Evolutionary conservation across 2,113 vertebrate genomes (phyloP).

Genomic region (Cyrtonyx montezumae): DNA sequence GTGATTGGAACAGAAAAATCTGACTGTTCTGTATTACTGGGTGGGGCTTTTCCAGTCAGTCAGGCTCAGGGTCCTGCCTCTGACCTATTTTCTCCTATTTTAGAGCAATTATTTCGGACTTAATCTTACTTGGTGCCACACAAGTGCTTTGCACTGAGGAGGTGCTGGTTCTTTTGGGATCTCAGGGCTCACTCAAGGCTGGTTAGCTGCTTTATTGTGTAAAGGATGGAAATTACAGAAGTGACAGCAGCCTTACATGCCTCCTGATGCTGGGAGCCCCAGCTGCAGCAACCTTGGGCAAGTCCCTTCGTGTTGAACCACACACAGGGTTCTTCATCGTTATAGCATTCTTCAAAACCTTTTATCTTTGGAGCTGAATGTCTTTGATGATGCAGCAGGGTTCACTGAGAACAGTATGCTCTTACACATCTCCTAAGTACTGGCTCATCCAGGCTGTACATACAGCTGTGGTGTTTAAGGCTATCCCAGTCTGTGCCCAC

Average conservation of each 20-base stretch:
- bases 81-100: not conserved
- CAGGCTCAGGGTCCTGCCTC: not conserved
- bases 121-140: not conserved
- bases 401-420: not conserved
- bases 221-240: not conserved
- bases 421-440: not conserved
- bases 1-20: not conserved
- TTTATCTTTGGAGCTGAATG: not conserved
- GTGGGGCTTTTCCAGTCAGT: not conserved
- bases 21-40: not conserved
- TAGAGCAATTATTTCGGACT: not conserved
- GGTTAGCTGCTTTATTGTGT: not conserved
- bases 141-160: not conserved
- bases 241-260: not conserved
- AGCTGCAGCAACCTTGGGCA: fast-evolving
- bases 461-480: not conserved
- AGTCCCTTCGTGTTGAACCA: not conserved
- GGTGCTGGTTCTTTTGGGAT: not conserved
- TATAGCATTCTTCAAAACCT: not conserved
- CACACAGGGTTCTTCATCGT: not conserved
- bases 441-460: not conserved
- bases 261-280: not conserved
- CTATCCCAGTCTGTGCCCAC: not conserved
- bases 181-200: not conserved
- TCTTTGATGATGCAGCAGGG: not conserved